Evolutionary conservation across 2,113 vertebrate species (phyloP).

Genomic region (Pionites leucogaster): DNA sequence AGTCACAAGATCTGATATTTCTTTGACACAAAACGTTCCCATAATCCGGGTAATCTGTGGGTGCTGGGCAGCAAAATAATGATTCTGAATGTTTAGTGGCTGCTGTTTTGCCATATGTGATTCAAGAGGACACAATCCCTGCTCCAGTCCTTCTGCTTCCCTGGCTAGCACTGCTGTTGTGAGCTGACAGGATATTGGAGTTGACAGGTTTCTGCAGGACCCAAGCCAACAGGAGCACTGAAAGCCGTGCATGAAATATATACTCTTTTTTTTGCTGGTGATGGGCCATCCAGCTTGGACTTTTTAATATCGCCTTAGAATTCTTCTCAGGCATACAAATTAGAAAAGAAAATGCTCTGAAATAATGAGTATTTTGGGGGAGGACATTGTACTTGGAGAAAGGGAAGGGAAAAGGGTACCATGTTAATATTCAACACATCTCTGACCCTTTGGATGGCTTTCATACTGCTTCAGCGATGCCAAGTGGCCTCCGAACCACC

Average conservation of each 20-base stretch:
- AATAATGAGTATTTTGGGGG: background rate
- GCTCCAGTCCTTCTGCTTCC: background rate
- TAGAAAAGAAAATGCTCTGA: background rate
- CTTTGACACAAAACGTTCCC: background rate
- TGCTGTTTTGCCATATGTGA: background rate
- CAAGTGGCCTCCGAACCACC: fast-evolving
- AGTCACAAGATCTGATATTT: background rate
- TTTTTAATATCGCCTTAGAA: background rate
- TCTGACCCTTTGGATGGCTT: background rate
- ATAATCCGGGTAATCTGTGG: background rate
- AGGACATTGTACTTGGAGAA: background rate
- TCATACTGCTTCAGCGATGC: background rate
- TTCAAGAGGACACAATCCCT: background rate
- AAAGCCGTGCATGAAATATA: background rate
- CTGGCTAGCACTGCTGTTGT: background rate
- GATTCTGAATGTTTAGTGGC: background rate
- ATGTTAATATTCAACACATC: background rate
- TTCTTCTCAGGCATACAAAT: background rate
- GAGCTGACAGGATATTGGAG: background rate
- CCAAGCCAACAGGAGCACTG: background rate
- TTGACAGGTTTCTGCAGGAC: background rate
- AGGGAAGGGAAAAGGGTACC: background rate
- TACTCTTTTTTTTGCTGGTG: background rate
- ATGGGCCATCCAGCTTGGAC: background rate
- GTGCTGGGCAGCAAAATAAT: background rate